Base-by-base conservation (phyloP, 2,888 invertebrate species). In the Rhamphomyia laevipes region DNA sequence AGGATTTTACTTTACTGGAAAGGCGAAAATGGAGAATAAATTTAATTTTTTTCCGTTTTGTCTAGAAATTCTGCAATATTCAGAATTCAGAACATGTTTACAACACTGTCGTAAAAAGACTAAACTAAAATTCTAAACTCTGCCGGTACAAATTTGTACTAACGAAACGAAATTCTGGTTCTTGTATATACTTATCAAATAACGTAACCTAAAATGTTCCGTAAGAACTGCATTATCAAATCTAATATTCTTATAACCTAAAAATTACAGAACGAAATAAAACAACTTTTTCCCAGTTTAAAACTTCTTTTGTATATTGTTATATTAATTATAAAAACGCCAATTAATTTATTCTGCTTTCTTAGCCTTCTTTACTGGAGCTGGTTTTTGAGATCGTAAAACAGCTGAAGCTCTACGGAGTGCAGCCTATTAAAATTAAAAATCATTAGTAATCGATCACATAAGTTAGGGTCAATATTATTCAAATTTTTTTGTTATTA, bases 381-480 rank as follows among this genome's bases (percentile, higher is more conserved):
- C 77, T 50, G 89, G 86, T 73, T 88, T 86, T 73, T 96, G 95
- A 48, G 95, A 93, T 58, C 86, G 81, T 55, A 95, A 75, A 61
- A 96, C 85, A 57, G 95, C 94, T 63, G 93, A 92, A 47, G 95
- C 95, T 64, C 91, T 84, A 53, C 94, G 84, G 49, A 95, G 77
- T 47, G 94, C 93, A 67, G 84, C 86, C 86, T 92, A 74, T 7
- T 58, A 61, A 46, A 76, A 47, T 43, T 47, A 57, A 48, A 15
- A 49, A 11, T 2, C 27, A 45, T n/a, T 16, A 38, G 33, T 18
- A 6, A 27, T 11, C n/a, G 37, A 18, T 40, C 6, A 45, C 10
- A 1, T 7, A n/a, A 35, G 3, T n/a, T n/a, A n/a, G n/a, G n/a
- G n/a, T n/a, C n/a, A 17, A 21, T 21, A 41, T 2, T 41, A 17